Percentiles rank a stretch among this genome's conserved stretches.
Evolutionary conservation across 2,888 invertebrate species (phyloP).

Genomic region (Drosophila macrospina): DNA sequence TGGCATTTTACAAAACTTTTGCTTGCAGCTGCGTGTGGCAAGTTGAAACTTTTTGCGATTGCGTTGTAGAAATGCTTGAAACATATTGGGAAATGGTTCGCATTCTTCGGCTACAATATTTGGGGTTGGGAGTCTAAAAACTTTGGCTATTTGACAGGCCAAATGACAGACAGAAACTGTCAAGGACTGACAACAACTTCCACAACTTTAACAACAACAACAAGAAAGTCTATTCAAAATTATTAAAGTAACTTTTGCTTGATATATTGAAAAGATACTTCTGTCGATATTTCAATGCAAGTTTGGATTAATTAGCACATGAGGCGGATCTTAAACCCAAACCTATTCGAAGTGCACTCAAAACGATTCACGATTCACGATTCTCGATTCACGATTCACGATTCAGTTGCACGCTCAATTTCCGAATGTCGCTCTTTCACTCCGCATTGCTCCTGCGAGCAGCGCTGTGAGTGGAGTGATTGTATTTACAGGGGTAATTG

Average conservation of each 20-base stretch:
- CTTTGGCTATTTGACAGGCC: conserved; percentile 27
- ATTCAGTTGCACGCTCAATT: not conserved
- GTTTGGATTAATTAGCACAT: conserved; percentile 70
- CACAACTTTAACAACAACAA: not conserved
- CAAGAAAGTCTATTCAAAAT: not conserved
- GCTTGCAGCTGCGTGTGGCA: conserved; percentile 56
- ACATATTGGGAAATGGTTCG: conserved; percentile 53
- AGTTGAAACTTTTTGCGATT: conserved; percentile 35
- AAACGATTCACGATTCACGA: not conserved
- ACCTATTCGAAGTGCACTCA: conserved; percentile 15
- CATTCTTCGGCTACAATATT: conserved; percentile 41
- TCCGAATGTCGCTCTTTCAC: conserved; percentile 16
- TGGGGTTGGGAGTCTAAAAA: conserved; percentile 32
- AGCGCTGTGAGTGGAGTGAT: conserved; percentile 36
- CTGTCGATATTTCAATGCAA: conserved; percentile 40
- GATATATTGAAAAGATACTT: not conserved
- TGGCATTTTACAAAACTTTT: conserved; percentile 61
- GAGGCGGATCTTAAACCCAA: conserved; percentile 8
- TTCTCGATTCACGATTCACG: not conserved
- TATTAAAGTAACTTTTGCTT: conserved; percentile 20
- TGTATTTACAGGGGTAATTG: conserved; percentile 40
- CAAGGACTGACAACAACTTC: conserved; percentile 1
- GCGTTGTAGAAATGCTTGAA: conserved; percentile 47
- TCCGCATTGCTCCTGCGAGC: conserved; percentile 39
- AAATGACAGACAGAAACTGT: conserved; percentile 15